Evolutionary conservation across 2,797 vertebrate species (phyloP).

Genomic region (Rhynchotus rufescens): DNA sequence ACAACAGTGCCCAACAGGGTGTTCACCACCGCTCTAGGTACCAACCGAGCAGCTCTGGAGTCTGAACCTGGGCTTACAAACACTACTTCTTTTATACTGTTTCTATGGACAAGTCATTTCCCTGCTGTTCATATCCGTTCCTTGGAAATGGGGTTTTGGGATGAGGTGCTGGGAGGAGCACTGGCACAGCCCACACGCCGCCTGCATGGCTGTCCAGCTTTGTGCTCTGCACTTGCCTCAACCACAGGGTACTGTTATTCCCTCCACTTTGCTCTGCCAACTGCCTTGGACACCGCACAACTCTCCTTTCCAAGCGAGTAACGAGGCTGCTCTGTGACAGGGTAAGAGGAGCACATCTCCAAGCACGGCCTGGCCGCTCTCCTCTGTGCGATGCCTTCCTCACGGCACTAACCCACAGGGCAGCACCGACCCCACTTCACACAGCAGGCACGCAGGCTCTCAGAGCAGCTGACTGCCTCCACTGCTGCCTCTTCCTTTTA

Average conservation of each 20-base stretch:
- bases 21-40: not conserved
- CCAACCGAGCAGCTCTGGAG: not conserved
- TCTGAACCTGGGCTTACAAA: not conserved
- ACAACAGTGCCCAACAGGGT: not conserved
- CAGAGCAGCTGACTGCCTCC: not conserved
- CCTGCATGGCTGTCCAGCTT: fast-evolving
- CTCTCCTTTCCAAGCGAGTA: constrained; percentile 16
- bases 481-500: not conserved
- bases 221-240: not conserved
- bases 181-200: not conserved
- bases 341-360: not conserved
- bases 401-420: not conserved
- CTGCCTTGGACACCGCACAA: constrained; percentile 55
- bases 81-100: not conserved
- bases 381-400: not conserved
- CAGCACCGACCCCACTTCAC: not conserved
- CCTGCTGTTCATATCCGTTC: not conserved
- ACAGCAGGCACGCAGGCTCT: not conserved
- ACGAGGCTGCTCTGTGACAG: not conserved
- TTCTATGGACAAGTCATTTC: not conserved
- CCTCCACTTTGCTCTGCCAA: constrained; percentile 31
- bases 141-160: not conserved
- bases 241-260: constrained; percentile 37
- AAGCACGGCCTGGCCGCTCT: not conserved
- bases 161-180: not conserved